Base-by-base conservation (phyloP, 2,888 invertebrate species). In the Cryptophagus acutangulus region DNA sequence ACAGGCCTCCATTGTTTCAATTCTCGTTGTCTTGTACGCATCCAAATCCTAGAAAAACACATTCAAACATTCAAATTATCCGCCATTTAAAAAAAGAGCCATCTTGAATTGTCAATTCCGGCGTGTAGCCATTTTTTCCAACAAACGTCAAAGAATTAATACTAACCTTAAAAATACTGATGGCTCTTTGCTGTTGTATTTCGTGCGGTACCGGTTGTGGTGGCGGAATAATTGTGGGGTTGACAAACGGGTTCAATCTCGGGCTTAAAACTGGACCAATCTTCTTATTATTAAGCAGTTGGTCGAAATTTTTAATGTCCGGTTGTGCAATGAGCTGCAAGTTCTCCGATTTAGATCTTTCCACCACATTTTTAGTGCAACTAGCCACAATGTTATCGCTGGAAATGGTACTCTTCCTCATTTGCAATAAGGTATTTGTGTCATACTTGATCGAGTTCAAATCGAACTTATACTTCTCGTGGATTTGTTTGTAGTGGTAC, bases 1-100 rank as follows among this genome's bases (percentile, higher is more conserved):
- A 49, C 88, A 84, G 14, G 88, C 87, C 63, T 86, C 84, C 54
- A 94, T 75, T 55, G 90, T 82, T 66, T 93, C 90, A 17, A 88
- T 84, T 72, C 90, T 82, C 13, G 91, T 87, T 40, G 81, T 79
- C 45, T 87, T 77, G 61, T 86, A 87, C 12, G 90, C 88, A 60
- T 92, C 92, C 38, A 84, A 82, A 65, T 94, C 87, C 84, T 86
- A 71, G 54, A 67, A 63, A 35, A 39, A 34, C 25, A 49, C 28
- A 18, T 12, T 24, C 31, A 33, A 12, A 10, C 12, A 28, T 9
- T 14, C 25, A 41, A 16, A 17, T n/a, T 33, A 24, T 16, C 17
- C 4, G 12, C n/a, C 18, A 33, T 33, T 26, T 0, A 28, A 5
- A 20, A 20, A 20, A 20, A 20, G n/a, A n/a, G n/a, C n/a, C n/a